phyloP scores from a whole-genome alignment of 1,140 invertebrate genomes.

The Hermetia illucens region DNA sequence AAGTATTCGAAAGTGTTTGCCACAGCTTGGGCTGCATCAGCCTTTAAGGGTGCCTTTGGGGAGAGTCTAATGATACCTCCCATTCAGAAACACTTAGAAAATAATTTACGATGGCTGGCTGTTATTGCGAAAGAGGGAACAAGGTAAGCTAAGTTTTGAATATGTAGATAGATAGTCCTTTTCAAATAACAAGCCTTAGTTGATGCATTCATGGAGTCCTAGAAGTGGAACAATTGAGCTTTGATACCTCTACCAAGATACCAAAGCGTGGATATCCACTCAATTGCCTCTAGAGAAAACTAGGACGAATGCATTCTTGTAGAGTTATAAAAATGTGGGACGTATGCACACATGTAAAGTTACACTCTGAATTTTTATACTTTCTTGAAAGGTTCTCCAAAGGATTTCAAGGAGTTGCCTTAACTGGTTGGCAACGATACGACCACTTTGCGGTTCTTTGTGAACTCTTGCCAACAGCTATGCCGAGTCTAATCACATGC shows the following conservation, averaged over 20 bases:
- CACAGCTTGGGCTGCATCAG: conserved; percentile 58
- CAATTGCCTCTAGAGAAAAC: too few species aligned
- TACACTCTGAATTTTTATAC: too few species aligned
- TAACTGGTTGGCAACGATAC: conserved; percentile 69
- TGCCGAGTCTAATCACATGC: conserved; percentile 60
- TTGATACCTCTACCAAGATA: too few species aligned
- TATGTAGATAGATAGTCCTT: too few species aligned
- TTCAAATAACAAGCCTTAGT: too few species aligned
- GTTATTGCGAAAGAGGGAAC: conserved; percentile 40
- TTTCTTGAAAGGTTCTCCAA: conserved; percentile 28
- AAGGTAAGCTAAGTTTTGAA: too few species aligned
- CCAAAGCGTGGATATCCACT: too few species aligned
- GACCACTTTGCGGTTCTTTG: conserved; percentile 88
- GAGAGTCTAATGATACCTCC: conserved; percentile 56
- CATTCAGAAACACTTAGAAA: conserved; percentile 49
- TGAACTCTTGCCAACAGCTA: conserved; percentile 70
- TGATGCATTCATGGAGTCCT: too few species aligned
- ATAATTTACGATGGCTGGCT: conserved; percentile 54
- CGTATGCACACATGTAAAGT: too few species aligned
- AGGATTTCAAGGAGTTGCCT: conserved; percentile 46
- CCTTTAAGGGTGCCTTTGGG: conserved; percentile 58
- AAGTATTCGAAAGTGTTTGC: conserved; percentile 71
- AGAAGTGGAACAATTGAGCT: too few species aligned
- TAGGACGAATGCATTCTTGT: too few species aligned
- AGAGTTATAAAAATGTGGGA: too few species aligned